phyloP scores from a whole-genome alignment of 2,797 vertebrate genomes.

The Enteromius afrohamiltoni region DNA sequence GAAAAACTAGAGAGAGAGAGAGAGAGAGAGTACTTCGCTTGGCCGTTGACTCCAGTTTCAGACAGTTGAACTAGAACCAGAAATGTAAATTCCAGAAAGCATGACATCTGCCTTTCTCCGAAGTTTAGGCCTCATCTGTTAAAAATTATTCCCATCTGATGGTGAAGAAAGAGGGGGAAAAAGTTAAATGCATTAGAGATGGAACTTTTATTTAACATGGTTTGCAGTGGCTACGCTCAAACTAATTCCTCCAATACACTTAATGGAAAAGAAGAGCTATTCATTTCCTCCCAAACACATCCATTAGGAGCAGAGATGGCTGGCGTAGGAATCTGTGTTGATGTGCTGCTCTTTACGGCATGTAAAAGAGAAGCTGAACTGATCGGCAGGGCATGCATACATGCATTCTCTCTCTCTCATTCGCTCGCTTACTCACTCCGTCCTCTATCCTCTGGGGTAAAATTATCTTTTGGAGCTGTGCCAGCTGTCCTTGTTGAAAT shows the following conservation, averaged over 20 bases:
- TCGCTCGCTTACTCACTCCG: not conserved
- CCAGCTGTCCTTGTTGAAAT: constrained; percentile 57
- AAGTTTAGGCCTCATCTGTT: constrained; percentile 51
- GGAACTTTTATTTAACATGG: constrained; percentile 55
- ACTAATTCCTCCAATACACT: constrained; percentile 57
- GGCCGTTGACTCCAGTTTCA: constrained; percentile 27
- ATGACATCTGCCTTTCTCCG: constrained; percentile 52
- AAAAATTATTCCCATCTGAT: constrained; percentile 56
- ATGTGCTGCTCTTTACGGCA: constrained; percentile 40
- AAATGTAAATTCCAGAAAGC: constrained; percentile 45
- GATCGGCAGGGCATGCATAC: constrained; percentile 51
- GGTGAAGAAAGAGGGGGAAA: constrained; percentile 34
- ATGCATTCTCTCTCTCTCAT: constrained; percentile 10
- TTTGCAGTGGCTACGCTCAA: constrained; percentile 49
- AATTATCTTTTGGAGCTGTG: constrained; percentile 65
- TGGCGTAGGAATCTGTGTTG: constrained; percentile 43
- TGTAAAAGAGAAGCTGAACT: constrained; percentile 52
- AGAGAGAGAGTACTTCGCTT: constrained; percentile 14
- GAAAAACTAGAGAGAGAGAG: constrained; percentile 19
- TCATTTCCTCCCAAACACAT: constrained; percentile 57
- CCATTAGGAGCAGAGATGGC: constrained; percentile 56
- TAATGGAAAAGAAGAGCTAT: constrained; percentile 62
- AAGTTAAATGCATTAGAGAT: constrained; percentile 54
- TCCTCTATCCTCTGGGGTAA: constrained; percentile 58
- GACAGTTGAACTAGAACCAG: constrained; percentile 48